Base-by-base conservation (phyloP, 2,113 vertebrate genomes). In the Tetraodon nigroviridis region DNA sequence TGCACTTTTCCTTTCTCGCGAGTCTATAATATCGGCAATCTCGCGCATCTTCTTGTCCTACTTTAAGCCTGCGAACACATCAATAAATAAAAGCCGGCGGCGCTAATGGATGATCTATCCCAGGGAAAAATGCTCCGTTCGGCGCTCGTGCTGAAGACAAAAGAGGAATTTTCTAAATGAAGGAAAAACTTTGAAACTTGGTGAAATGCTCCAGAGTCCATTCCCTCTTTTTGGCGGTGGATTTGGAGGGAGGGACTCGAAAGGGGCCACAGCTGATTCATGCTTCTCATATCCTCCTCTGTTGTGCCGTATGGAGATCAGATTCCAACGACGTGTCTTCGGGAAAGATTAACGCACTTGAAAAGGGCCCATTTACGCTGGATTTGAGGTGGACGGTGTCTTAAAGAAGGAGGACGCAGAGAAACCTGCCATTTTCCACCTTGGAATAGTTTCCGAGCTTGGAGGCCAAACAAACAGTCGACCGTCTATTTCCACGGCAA, bases 21-120 rank as follows among this genome's bases (percentile, higher is more conserved):
- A 60, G 61, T 58, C 58, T 67, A 61, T 71, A 51, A 73, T 81
- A 81, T 81, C 74, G 76, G 61, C 16, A 56, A 70, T 62, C 18
- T 7, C 67, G 72, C 76, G 75, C 78, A 81, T 83, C 78, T 62
- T 74, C 61, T 84, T 44, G 62, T 61, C 80, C 83, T 83, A 84
- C 82, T 84, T 83, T 78, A 58, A 64, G 77, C 62, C 70, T 65
- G 75, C 56, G 61, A 27, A 78, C 65, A 79, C 78, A 86, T 86
- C 79, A 87, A 82, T 86, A 85, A 86, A 82, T 85, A 81, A 86
- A 81, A 51, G 69, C 44, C 63, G 68, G 67, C 67, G 69, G 78
- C 69, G 73, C 70, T 78, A 76, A 77, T 69, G 82, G 76, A 82
- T 78, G 58, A 74, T 78, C 65, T 80, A 75, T 62, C 75, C 53